Base-by-base conservation (phyloP, 2,113 vertebrate species). In the Zosterops hypoxanthus region DNA sequence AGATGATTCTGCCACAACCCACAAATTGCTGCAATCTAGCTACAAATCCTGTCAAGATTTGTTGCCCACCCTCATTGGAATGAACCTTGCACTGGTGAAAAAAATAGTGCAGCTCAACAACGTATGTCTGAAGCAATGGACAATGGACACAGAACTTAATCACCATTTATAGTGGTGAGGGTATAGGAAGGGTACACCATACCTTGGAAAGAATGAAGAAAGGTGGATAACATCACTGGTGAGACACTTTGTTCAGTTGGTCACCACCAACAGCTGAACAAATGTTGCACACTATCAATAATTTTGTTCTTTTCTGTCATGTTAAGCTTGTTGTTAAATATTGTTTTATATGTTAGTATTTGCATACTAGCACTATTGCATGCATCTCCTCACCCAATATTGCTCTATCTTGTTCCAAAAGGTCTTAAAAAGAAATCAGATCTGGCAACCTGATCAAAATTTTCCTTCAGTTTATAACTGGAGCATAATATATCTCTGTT, bases 81-180 rank as follows among this genome's bases (percentile, higher is more conserved):
- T 69, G 22, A 76, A 47, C n/a, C 24, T 76, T 76, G n/a, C 14
- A 31, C 29, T 49, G 34, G 8, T 49, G 26, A 49, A 42, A 68
- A 69, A 47, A 23, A 22, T 47, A 16, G n/a, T 69, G 12, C 47
- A 69, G 21, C n/a, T 18, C 2, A 1, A 52, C 33, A 19, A 15
- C 2, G 0, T 49, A 5, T 1, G 0, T 26, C 25, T 12, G 25
- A 55, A 55, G 7, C 21, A 42, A 24, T 13, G 25, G 24, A 23
- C 20, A 25, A 23, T 23, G 41, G 25, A 55, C 29, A 15, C 55
- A 47, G n/a, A 47, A 39, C 20, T 46, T 66, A 82, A 68, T 41
- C 24, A 68, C 17, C 0, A 0, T 61, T 34, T 11, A 12, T 61
- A 22, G 26, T 12, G 11, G 8, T 39, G 39, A 39, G 39, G 39